Evolutionary conservation across 2,797 vertebrate genomes (phyloP), one percentile per base, ranked within the genome.

Genomic region (Pipistrellus nathusii): DNA sequence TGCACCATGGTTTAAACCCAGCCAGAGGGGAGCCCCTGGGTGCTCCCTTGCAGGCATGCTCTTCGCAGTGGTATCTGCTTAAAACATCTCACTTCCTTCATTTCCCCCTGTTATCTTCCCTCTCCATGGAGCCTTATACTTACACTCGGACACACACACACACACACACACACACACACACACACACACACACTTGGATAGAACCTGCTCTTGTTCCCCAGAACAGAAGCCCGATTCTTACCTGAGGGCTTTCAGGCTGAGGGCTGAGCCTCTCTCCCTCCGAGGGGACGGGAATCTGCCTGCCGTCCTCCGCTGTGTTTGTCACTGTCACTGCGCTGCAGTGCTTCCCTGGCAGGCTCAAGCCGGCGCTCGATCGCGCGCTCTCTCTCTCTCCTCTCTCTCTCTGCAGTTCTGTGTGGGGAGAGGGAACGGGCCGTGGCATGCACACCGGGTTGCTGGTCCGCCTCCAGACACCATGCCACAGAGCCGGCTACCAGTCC

Each of bases 361-460:
- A 9, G 82, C 91, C 0, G 8, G 5, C 35, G 13, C 68, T 41
- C 11, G 12, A 35, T 41, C 68, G 38, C 80, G 88, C 72, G 89
- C 72, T 38, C 21, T 41, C 68, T 69, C 68, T 69, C 68, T 71
- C 32, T 20, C 66, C 66, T 69, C 66, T 69, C 76, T 90, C 72
- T 93, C 72, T 51, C 92, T 51, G 94, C 90, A 23, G 84, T 85
- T 91, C 95, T 88, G 93, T 94, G 92, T 95, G 87, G 82, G 85
- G 96, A 95, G 94, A 95, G 93, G 88, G 91, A 96, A 97, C 69
- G 88, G 94, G 96, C 94, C 8, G 30, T 76, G 84, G 91, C 95
- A 95, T 76, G 96, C 89, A 94, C 96, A 93, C 96, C 94, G 96
- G 96, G 95, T 94, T 96, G 96, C 93, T 96, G 96, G 96, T 90